Base-by-base conservation (phyloP, 2,797 vertebrate genomes). In the Aeoliscus strigatus region DNA sequence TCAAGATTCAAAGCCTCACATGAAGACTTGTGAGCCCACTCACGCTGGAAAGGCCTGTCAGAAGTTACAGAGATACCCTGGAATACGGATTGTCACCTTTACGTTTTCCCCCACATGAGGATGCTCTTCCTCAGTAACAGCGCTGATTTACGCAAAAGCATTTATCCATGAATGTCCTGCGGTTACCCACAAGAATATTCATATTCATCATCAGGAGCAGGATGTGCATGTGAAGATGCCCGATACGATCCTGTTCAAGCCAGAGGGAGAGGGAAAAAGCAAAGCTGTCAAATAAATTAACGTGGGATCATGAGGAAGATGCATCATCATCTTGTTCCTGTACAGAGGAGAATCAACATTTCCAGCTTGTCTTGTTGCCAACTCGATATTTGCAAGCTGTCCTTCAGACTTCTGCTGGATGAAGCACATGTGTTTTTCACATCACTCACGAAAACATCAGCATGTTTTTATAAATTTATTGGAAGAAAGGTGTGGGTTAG, bases 41-140 rank as follows among this genome's bases (percentile, higher is more conserved):
- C 47, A 11, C 38, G 36, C 35, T 75, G 56, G 64, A 61, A 65
- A 39, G 47, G 36, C 28, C 41, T 51, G 36, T 9, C 56, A 39
- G 44, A 62, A 59, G 52, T 30, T 74, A 43, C n/a, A 77, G 68
- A 51, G 52, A 56, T 51, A 46, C 69, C 60, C 51, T 64, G 68
- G 68, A 67, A 55, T 60, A 45, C 39, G 51, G 60, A 51, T 36
- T 41, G 40, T 39, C 51, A 61, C 47, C 31, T 57, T 26, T 2
- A 47, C 41, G 52, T 42, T n/a, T 41, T 27, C 26, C 23, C 58
- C 21, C 35, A 73, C 66, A 77, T 77, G 66, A 67, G 75, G 66
- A 23, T 52, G 49, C 37, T 73, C 39, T 28, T 79, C 53, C 49
- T 73, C 46, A 72, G 18, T 62, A 56, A 58, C 32, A 55, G 27